Base-by-base conservation (phyloP, 2,113 vertebrate genomes). In the Cavia aperea region DNA sequence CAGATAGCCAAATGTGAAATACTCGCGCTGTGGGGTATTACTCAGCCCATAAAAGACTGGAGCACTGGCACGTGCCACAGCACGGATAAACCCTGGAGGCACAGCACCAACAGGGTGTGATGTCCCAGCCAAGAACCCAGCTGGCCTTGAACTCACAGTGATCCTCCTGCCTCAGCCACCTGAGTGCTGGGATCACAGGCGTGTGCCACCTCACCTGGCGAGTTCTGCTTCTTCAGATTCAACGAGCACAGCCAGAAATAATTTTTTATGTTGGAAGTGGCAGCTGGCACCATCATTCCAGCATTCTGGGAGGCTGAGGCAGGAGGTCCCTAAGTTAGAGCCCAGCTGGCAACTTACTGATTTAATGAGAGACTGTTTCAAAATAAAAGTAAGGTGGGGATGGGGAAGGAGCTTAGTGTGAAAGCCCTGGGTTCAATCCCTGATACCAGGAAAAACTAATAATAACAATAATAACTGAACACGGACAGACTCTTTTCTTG, bases 21-120 rank as follows among this genome's bases (percentile, higher is more conserved):
- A 31, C 29, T 29, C 12, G 4, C 4, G 7, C 10, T 15, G 4
- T 3, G 12, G 85, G 54, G 46, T 24, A 26, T 1, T 18, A 77
- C 54, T 79, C 86, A 31, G 62, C 43, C 90, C 43, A 18, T 65
- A 14, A 66, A 33, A 13, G 31, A 33, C 13, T 39, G 68, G 18
- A 39, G 36, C 68, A n/a, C n/a, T 70, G 36, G 36, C 15, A 8
- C 16, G 1, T 39, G 65, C 65, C 65, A 66, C 31, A 33, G 65
- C 5, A 13, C 33, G 36, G 8, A 39, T 4, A 18, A 72, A 19
- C n/a, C 36, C 18, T 39, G 68, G 68, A 39, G 39, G n/a, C 7
- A 19, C 1, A 9, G 33, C 1, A 2, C 68, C n/a, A 2, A 70
- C n/a, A n/a, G 36, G 66, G 2, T 18, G 29, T 31, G 4, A 11